Percentiles rank a stretch among this genome's conserved stretches.
Evolutionary conservation across 2,113 vertebrate species (phyloP).

Genomic region (Corythornis cristatus): DNA sequence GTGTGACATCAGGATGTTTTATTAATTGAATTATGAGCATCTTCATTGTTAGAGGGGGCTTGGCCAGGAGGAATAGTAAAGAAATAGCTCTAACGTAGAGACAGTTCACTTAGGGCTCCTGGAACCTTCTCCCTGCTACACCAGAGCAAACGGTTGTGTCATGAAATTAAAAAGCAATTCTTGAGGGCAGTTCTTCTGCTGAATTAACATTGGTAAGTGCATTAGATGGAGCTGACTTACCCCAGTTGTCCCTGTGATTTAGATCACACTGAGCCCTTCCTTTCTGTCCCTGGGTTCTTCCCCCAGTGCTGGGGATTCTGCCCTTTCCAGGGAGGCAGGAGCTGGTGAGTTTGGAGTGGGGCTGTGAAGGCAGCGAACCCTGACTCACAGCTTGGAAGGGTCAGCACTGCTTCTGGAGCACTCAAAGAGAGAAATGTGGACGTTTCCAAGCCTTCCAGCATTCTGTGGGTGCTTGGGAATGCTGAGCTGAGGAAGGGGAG

Average conservation of each 20-base stretch:
- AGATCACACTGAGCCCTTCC: not conserved
- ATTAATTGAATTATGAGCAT: not conserved
- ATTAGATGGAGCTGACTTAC: not conserved
- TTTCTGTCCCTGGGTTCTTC: not conserved
- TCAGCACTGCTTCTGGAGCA: no score
- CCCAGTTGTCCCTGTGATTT: not conserved
- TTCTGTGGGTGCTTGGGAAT: no score
- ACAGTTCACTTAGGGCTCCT: not conserved
- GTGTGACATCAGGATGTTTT: not conserved
- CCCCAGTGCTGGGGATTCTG: not conserved
- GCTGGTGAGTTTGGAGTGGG: not conserved
- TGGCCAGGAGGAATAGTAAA: not conserved
- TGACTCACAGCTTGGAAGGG: rapidly evolving
- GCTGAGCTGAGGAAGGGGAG: not conserved
- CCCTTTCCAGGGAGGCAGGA: not conserved
- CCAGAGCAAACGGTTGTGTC: not conserved
- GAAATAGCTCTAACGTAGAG: not conserved
- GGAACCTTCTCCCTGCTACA: not conserved
- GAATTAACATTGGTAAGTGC: not conserved
- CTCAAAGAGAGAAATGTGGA: rapidly evolving
- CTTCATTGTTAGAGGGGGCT: not conserved
- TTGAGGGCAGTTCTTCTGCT: not conserved
- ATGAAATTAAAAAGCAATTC: not conserved
- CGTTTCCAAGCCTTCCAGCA: not conserved
- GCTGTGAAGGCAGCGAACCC: rapidly evolving